Evolutionary conservation across 1,140 invertebrate genomes (phyloP), one percentile per base, ranked within the genome.

Genomic region (Danaus plexippus): DNA sequence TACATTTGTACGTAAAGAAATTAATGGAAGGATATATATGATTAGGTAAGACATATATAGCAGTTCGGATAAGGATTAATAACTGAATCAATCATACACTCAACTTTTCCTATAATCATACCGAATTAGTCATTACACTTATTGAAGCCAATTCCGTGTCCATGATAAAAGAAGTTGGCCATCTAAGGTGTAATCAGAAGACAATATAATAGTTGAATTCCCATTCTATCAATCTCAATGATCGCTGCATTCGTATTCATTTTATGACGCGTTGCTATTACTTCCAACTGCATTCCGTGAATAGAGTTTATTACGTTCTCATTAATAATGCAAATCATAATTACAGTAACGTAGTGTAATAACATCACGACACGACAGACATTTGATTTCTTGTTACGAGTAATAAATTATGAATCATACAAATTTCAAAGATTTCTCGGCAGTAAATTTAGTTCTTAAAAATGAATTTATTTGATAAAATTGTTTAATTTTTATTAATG

Each of bases 111-210:
- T 47, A 43, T 49, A 56, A 56, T 56, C 54, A 56, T 47, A 49
- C 54, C 50, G 58, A 54, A 59, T 59, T 59, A 59, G 52, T 54
- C 51, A 59, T 59, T 59, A 59, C 43, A 46, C 43, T 40, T 42
- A 49, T 59, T 47, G 58, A 54, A 59, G 43, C 42, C 48, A 59
- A 59, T 49, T 57, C 52, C 48, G 11, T 44, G 47, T 59, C 58
- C 47, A 54, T 43, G 43, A 51, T 54, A 54, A 59, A 59, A 52
- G 41, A 59, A 59, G 58, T 48, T 52, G 48, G 43, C 11, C 43
- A 9, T 54, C 58, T 46, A 54, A 45, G 43, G 43, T 54, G 47
- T 54, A 59, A 59, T 49, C 41, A 53, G 40, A 52, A 47, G 44
- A 52, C 41, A 47, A 40, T 41, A 32, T 32, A 54, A 59, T 52